phyloP scores from a whole-genome alignment of 2,797 vertebrate species.

The Ara ararauna region DNA sequence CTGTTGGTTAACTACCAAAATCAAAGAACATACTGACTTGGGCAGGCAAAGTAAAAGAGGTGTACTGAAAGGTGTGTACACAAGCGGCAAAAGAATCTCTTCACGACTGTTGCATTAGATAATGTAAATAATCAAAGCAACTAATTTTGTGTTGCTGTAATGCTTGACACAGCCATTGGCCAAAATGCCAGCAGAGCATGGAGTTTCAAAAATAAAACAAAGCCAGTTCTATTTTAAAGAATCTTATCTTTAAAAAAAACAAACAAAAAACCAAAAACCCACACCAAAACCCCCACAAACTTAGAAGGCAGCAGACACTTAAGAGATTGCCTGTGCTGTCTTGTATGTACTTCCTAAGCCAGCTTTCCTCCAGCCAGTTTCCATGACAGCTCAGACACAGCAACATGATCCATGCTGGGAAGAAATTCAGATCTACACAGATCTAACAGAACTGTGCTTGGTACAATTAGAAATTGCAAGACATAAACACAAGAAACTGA shows the following conservation, averaged over 20 bases:
- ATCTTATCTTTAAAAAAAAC: neutral
- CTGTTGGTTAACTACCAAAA: slow-evolving; percentile 7
- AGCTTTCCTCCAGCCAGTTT: slow-evolving; percentile 35
- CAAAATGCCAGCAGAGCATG: neutral
- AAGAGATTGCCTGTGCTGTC: neutral
- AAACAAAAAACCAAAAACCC: neutral
- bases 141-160: neutral
- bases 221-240: neutral
- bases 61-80: neutral
- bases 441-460: neutral
- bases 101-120: neutral
- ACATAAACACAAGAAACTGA: neutral
- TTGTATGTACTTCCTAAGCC: neutral
- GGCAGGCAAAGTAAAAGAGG: neutral
- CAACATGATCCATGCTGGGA: neutral
- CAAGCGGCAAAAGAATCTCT: slow-evolving; percentile 5
- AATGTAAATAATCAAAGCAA: neutral
- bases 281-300: neutral
- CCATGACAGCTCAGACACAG: slow-evolving; percentile 36
- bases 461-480: neutral
- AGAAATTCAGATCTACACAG: slow-evolving; percentile 1
- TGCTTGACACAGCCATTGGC: neutral
- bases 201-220: neutral
- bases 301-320: neutral
- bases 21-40: neutral